These are phyloP conservation scores for Drosophila kanapiae DNA, from an alignment of 1,140 invertebrate species.

Conservation along the genomic window DNA sequence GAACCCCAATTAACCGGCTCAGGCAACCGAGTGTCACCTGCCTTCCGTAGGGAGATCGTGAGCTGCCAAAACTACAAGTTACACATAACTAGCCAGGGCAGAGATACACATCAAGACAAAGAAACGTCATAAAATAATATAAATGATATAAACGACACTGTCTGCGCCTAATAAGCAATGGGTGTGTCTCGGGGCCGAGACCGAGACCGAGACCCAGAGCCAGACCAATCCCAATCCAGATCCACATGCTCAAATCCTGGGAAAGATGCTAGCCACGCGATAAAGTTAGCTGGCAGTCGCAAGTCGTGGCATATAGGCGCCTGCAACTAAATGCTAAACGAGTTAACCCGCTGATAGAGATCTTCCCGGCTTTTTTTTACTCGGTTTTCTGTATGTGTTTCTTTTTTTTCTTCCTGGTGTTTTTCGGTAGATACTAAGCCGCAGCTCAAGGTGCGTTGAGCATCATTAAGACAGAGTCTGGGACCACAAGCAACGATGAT, in stretches of 20 bases:
- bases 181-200: conserved; percentile 19
- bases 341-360: conserved; percentile 84
- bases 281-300: conserved; percentile 54
- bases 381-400: conserved; percentile 14
- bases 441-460: conserved; percentile 71
- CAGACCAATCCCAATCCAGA: conserved; percentile 30
- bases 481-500: conserved; percentile 75
- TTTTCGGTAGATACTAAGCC: conserved; percentile 71
- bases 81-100: conserved; percentile 49
- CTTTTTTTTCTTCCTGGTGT: conserved; percentile 5
- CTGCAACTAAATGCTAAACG: conserved; percentile 84
- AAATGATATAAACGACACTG: conserved; percentile 84
- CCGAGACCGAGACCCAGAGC: background rate
- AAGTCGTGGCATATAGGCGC: conserved; percentile 57
- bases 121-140: conserved; percentile 80
- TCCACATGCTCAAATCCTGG: conserved; percentile 57
- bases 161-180: conserved; percentile 77
- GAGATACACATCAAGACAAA: conserved; percentile 16
- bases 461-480: conserved; percentile 69
- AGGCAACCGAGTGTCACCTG: conserved; percentile 67
- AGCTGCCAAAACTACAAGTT: conserved; percentile 62
- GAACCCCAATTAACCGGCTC: conserved; percentile 75
- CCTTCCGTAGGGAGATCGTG: conserved; percentile 19
- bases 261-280: conserved; percentile 77
- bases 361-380: conserved; percentile 49